Base-by-base conservation (phyloP, 2,888 invertebrate species). In the Disparrhopalites patrizii region DNA sequence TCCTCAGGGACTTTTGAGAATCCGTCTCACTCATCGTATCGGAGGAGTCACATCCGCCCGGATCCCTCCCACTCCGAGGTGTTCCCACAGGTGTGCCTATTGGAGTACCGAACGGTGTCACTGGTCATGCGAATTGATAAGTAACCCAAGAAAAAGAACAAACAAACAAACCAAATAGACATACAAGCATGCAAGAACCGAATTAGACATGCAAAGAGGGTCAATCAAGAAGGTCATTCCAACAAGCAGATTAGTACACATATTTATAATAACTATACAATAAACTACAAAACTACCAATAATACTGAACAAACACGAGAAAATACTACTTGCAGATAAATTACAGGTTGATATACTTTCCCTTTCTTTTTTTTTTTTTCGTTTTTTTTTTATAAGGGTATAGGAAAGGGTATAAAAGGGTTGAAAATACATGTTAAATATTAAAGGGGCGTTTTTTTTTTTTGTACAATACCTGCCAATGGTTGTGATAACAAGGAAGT, bases 21-120 rank as follows among this genome's bases (percentile, higher is more conserved):
- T 81, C 81, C 1, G 81, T 81, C 73, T 81, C 81, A 73, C 80
- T 81, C 76, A 79, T 77, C 7, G 80, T 80, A 70, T 81, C 81
- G 1, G 81, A 81, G 13, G 81, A 81, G 70, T 81, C 81, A 4
- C 78, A 78, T 8, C 77, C 78, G 3, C 78, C 78, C 8, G 77
- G 78, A 18, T 76, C 73, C 33, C 79, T 76, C 10, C 79, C 75
- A 36, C 79, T 78, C 31, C 80, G 70, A 1, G 78, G 78, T 13
- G 78, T 78, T 30, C 77, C 78, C 33, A 77, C 76, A 31, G 77
- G 77, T 51, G 78, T 77, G 66, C 76, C 76, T 70, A 70, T 67
- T 66, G 78, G 77, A 58, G 78, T 77, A 57, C 77, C 77, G 66
- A 77, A 77, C 13, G 79, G 78, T 50, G 79, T 79, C 69, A 78